A percentile compares a stretch with the other conserved stretches of the same genome.
Conservation (phyloP, 2,797 vertebrate species). For the Pipistrellus kuhlii region DNA sequence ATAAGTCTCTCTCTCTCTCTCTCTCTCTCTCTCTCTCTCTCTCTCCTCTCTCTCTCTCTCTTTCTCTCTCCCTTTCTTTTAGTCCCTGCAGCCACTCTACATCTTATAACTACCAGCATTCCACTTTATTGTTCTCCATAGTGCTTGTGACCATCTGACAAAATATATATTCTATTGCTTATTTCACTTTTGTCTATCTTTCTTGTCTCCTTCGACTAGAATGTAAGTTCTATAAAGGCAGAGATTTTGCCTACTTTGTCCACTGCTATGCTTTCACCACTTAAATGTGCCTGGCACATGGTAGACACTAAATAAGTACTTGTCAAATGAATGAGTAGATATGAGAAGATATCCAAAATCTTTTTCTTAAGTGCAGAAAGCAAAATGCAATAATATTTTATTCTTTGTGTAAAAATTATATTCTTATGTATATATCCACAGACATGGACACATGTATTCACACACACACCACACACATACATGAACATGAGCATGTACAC, state of each 20-base stretch:
- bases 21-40: neutral
- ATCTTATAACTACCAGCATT: neutral
- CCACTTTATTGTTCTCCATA: neutral
- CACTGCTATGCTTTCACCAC: neutral
- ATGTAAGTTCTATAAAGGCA: neutral
- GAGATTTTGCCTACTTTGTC: neutral
- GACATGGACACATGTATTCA: neutral
- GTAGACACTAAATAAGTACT: neutral
- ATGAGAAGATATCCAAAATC: neutral
- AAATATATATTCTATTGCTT: neutral
- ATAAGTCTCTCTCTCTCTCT: neutral
- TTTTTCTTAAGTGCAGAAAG: slow-evolving; percentile 4
- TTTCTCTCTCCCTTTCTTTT: no score
- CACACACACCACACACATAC: no score
- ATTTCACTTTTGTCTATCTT: neutral
- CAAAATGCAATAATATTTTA: neutral
- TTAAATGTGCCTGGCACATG: neutral
- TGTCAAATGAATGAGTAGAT: neutral
- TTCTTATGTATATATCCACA: neutral
- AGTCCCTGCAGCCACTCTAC: neutral
- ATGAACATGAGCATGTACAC: neutral
- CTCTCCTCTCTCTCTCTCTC: no score
- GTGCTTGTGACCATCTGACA: neutral
- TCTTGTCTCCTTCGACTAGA: neutral
- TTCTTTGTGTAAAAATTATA: neutral